Evolutionary conservation across 2,797 vertebrate species (phyloP), one percentile per base, ranked within the genome.

Genomic region (Allobates femoralis): DNA sequence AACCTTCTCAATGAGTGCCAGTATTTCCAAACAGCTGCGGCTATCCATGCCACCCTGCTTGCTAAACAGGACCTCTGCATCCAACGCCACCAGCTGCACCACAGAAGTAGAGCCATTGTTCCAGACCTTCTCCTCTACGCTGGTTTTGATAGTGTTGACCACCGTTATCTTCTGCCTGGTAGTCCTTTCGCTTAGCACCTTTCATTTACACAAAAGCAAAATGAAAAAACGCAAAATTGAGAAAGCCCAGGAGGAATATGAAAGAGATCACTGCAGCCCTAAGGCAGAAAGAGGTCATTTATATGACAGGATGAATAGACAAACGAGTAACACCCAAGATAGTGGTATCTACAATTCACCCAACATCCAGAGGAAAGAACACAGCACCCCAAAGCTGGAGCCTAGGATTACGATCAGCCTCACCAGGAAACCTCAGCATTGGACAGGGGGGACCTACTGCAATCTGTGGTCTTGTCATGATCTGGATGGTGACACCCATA

Each of bases 221-320:
- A 98, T 99, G 92, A 97, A 96, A 92, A 98, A 96, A 71, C 94
- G 96, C 93, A 99, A 99, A 94, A 98, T 99, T 91, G 96, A 96
- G 91, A 96, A 94, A 91, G 98, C 97, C 83, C 97, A 99, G 93
- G 97, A 99, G 93, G 98, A 99, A 78, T 99, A 97, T 0, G 98
- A 99, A 91, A 94, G 97, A 90, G 98, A 99, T 95, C 96, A 97
- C 92, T 96, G 95, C 94, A 95, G 90, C 23, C 89, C 90, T 30
- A 90, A 85, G 87, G 86, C 8, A n/a, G 89, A 79, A 78, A 83
- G 91, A 50, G 81, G 80, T 0, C 73, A 84, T 8, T 50, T 86
- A 78, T 84, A 90, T 90, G 89, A 89, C 82, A 58, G 89, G 89
- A 76, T 87, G 84, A 69, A 89, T 91, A 73, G 88, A 3, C 89